phyloP scores from a whole-genome alignment of 2,113 vertebrate genomes.

The Gallinago jamesoni region DNA sequence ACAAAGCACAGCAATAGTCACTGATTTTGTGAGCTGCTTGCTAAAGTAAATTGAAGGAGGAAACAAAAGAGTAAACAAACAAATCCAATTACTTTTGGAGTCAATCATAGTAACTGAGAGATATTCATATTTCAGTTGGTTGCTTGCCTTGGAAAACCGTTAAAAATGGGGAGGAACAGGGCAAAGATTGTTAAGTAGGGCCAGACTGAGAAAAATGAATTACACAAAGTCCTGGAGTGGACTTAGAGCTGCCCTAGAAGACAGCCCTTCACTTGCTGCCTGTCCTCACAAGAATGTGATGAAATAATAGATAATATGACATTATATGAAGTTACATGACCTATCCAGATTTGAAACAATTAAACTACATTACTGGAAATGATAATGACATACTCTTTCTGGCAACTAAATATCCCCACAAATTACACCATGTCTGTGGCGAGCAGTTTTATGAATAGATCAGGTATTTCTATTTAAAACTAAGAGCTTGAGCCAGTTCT shows the following conservation, averaged over 20 bases:
- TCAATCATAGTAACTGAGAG: neutral
- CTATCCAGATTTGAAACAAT: neutral
- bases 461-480: slow-evolving; percentile 27
- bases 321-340: neutral
- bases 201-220: neutral
- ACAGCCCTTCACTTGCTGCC: neutral
- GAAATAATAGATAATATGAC: neutral
- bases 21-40: neutral
- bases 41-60: neutral
- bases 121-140: neutral
- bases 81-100: neutral
- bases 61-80: neutral
- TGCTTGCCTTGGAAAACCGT: neutral
- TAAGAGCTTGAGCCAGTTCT: neutral
- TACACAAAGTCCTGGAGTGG: neutral
- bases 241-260: neutral
- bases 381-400: neutral
- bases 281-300: neutral
- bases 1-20: neutral
- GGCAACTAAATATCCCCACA: neutral
- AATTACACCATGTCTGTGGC: neutral
- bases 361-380: neutral
- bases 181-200: neutral
- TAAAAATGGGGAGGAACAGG: neutral
- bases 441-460: neutral